Conservation (phyloP, 2,113 vertebrate genomes). For the Seriola rivoliana region DNA sequence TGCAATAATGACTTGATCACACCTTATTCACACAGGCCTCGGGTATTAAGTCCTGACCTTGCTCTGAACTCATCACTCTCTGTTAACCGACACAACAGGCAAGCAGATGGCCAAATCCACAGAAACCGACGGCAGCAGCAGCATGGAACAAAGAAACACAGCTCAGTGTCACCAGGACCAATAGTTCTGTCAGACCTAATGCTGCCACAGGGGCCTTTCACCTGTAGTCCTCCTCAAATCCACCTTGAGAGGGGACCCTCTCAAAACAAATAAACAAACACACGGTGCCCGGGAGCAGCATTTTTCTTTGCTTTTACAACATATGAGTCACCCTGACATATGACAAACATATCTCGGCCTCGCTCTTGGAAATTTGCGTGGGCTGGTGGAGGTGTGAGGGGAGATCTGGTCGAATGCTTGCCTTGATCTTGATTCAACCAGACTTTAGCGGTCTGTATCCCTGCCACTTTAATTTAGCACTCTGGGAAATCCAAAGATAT, state of each 20-base stretch:
- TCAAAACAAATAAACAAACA: background rate
- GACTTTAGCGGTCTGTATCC: slow-evolving; percentile 38
- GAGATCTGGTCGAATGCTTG: slow-evolving; percentile 26
- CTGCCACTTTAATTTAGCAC: slow-evolving; percentile 44
- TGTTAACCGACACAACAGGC: slow-evolving; percentile 12
- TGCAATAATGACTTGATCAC: background rate
- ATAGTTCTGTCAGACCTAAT: slow-evolving; percentile 13
- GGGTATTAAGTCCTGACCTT: background rate
- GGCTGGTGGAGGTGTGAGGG: slow-evolving; percentile 53
- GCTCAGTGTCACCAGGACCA: slow-evolving; percentile 20
- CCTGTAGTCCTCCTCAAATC: slow-evolving; percentile 40
- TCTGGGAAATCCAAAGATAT: slow-evolving; percentile 47
- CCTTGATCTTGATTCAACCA: slow-evolving; percentile 53
- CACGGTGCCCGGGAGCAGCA: background rate
- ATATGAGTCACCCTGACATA: slow-evolving; percentile 55
- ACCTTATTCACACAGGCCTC: background rate
- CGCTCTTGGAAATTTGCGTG: slow-evolving; percentile 50
- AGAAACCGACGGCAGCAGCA: slow-evolving; percentile 19
- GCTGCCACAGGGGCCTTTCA: slow-evolving; percentile 38
- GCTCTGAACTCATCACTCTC: slow-evolving; percentile 17
- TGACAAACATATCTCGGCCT: slow-evolving; percentile 57
- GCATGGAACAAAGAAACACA: slow-evolving; percentile 30
- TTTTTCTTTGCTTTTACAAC: slow-evolving; percentile 38
- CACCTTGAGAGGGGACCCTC: background rate
- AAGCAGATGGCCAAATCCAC: slow-evolving; percentile 47